Evolutionary conservation across 2,797 vertebrate species (phyloP), one percentile per base, ranked within the genome.

Genomic region (Anabacerthia variegaticeps): DNA sequence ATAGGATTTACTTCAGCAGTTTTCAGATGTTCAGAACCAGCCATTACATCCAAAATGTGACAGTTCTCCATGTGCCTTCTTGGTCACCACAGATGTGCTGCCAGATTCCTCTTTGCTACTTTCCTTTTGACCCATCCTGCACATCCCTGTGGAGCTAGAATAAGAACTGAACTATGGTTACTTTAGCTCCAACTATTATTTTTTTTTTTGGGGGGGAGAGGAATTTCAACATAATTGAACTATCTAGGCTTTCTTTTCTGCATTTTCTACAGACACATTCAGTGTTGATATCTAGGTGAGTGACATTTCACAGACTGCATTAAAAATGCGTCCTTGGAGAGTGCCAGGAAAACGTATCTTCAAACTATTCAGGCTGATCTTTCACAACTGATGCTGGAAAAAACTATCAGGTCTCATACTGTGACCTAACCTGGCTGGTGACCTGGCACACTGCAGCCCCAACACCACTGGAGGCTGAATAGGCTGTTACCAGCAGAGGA

Each of bases 21-120:
- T 77, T 63, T 74, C 67, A 68, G 8, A 67, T 7, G 34, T 36
- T 61, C 68, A 74, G 51, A 86, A 44, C 14, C 27, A 66, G 67
- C 12, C 34, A 15, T n/a, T 41, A 51, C 27, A 83, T 28, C 30
- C 36, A 41, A 85, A 62, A 92, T 0, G 1, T 32, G 55, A 16
- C 37, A 46, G 39, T n/a, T 77, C 19, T 76, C 8, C 23, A 15
- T 0, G 0, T 20, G 36, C 17, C 59, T 37, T 37, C 39, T 48
- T 12, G 48, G n/a, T 79, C 66, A 79, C 37, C 30, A 62, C n/a
- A 72, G 19, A 44, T 5, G 10, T 74, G 43, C 62, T 58, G 51
- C 34, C 43, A 61, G 12, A 46, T 71, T 80, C 34, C 46, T 39
- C 46, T 85, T 48, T 30, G 41, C 32, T 51, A 5, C 14, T 72